phyloP scores from a whole-genome alignment of 2,888 invertebrate species.

The Sarcophaga carnaria region DNA sequence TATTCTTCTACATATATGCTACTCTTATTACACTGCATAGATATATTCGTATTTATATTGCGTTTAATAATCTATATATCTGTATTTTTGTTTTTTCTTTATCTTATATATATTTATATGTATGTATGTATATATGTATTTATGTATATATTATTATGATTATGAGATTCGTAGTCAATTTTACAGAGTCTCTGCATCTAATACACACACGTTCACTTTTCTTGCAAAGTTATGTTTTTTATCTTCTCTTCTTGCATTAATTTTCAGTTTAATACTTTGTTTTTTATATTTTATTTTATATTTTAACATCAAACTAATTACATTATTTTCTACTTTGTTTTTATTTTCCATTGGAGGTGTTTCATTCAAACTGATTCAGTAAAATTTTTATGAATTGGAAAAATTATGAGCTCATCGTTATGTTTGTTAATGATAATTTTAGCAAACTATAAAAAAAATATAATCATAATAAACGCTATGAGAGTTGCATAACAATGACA shows the following conservation, averaged over 20 bases:
- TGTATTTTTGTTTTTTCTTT: background rate
- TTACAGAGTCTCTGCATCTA: conserved; percentile 4
- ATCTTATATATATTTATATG: conserved; percentile 2
- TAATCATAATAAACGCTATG: no score
- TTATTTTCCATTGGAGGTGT: conserved; percentile 14
- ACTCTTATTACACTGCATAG: no score
- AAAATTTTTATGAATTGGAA: background rate
- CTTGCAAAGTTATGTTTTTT: conserved; percentile 32
- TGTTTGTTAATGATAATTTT: no score
- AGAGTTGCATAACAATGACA: no score
- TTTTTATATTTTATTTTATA: background rate
- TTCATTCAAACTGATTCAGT: conserved; percentile 23
- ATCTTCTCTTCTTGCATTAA: background rate
- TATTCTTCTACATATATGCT: background rate
- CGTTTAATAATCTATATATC: background rate
- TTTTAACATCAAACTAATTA: conserved; percentile 45
- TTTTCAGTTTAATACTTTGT: conserved; percentile 29
- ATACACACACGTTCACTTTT: conserved; percentile 29
- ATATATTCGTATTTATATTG: background rate
- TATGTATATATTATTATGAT: conserved; percentile 8
- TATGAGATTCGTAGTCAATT: conserved; percentile 15
- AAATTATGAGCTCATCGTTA: background rate
- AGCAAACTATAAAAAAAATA: no score
- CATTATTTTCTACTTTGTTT: conserved; percentile 5
- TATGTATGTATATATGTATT: conserved; percentile 8